Percentiles rank a stretch among this genome's conserved stretches.
Conservation (phyloP, 1,140 invertebrate genomes). For the Panulirus ornatus region DNA sequence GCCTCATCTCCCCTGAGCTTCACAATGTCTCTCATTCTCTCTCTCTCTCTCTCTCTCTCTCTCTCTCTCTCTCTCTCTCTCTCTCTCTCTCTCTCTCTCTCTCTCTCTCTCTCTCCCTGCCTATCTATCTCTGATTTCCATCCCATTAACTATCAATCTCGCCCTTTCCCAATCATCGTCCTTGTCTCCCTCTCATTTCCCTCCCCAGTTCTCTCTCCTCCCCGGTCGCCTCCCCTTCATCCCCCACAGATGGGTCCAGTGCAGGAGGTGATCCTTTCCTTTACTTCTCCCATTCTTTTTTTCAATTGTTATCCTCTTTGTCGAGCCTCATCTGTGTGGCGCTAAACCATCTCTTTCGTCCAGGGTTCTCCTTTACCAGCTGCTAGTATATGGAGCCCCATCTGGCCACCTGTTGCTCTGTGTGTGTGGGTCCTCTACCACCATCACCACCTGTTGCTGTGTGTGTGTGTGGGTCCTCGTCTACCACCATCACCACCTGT, state of each 20-base stretch:
- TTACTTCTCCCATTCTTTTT: background rate
- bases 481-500: too few relatives aligned
- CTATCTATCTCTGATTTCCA: background rate
- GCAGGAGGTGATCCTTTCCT: background rate
- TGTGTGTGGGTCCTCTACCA: too few relatives aligned
- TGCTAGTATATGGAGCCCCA: too few relatives aligned
- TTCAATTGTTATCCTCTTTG: background rate
- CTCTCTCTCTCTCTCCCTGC: background rate
- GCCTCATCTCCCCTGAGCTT: background rate
- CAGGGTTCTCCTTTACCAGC: too few relatives aligned
- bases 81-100: slow-evolving; percentile 6
- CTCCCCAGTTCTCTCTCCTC: background rate
- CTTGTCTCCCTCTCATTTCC: background rate
- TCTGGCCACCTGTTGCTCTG: too few relatives aligned
- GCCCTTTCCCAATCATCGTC: background rate
- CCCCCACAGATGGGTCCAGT: background rate
- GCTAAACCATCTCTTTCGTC: too few relatives aligned
- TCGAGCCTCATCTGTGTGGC: too few relatives aligned
- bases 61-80: slow-evolving; percentile 27
- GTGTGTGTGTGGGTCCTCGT: too few relatives aligned
- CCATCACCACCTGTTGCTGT: too few relatives aligned
- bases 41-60: background rate
- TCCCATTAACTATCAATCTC: background rate
- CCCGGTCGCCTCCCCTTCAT: background rate
- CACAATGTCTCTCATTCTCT: background rate